A percentile compares a stretch with the other conserved stretches of the same genome.
phyloP scores from a whole-genome alignment of 2,888 invertebrate genomes.

The Mythimna ferrago region DNA sequence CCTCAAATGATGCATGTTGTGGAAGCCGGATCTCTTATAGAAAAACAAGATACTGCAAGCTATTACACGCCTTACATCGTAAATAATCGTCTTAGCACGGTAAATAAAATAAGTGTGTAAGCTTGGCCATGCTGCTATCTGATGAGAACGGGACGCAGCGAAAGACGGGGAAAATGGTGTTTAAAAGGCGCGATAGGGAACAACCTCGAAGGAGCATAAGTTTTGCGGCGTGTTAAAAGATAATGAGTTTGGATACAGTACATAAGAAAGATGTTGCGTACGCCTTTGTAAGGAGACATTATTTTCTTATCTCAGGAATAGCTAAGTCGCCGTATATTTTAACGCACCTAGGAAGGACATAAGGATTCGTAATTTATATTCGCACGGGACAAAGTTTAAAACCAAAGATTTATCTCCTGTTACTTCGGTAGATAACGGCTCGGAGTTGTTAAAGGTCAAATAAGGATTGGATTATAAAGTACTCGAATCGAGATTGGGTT shows the following conservation, averaged over 20 bases:
- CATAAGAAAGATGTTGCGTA: slow-evolving; percentile 85
- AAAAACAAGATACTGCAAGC: slow-evolving; percentile 85
- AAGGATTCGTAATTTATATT: slow-evolving; percentile 83
- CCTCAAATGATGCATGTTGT: slow-evolving; percentile 84
- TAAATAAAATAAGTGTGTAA: slow-evolving; percentile 89
- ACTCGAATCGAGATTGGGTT: slow-evolving; percentile 75
- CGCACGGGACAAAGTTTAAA: slow-evolving; percentile 78
- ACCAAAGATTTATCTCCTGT: slow-evolving; percentile 83
- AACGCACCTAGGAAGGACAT: slow-evolving; percentile 81
- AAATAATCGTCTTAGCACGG: slow-evolving; percentile 87
- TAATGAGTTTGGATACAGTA: slow-evolving; percentile 85
- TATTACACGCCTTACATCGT: slow-evolving; percentile 87
- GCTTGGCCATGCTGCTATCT: slow-evolving; percentile 83
- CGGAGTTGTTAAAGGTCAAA: slow-evolving; percentile 79
- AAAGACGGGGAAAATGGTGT: slow-evolving; percentile 84
- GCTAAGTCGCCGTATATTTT: slow-evolving; percentile 78
- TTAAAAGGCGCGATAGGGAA: slow-evolving; percentile 85
- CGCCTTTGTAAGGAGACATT: slow-evolving; percentile 81
- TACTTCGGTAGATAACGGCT: slow-evolving; percentile 74
- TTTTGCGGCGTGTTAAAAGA: slow-evolving; percentile 87
- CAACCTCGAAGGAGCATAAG: slow-evolving; percentile 84
- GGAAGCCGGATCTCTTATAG: slow-evolving; percentile 77
- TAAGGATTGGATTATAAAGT: slow-evolving; percentile 75
- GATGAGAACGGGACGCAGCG: slow-evolving; percentile 83
- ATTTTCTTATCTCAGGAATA: slow-evolving; percentile 82